Base-by-base conservation (phyloP, 2,888 invertebrate genomes). In the Phragmatobia fuliginosa region DNA sequence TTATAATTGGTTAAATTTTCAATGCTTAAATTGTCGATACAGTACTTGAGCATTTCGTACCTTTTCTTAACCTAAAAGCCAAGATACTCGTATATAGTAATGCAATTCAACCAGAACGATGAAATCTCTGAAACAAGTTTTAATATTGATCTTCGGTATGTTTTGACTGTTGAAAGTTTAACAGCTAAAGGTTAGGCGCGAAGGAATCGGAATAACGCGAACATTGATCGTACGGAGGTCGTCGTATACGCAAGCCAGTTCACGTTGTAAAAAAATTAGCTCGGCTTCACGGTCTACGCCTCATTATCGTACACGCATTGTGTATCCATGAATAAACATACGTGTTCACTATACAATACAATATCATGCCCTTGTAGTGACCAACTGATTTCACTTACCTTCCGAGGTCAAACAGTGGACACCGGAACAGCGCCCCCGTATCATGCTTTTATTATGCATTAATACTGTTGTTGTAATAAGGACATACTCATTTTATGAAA, bases 261-360 rank as follows among this genome's bases (percentile, higher is more conserved):
- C 66, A 61, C 66, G 64, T 52, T 71, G 68, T 68, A 78, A 78
- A 79, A 79, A 80, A 83, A 76, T 78, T 81, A 66, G 80, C 80
- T 80, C 78, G 65, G 72, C 78, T 80, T 82, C 75, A 79, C 74
- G 77, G 72, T 79, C 68, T 67, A 79, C 76, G 76, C 64, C 73
- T 73, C 68, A 72, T 74, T 78, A 76, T 69, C 65, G 67, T 75
- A 80, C 66, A 74, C 65, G 72, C 64, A 25, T 68, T 75, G 68
- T 73, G 52, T 70, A 62, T 70, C 71, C 67, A 75, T 74, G 66
- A 80, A 80, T 72, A 77, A 74, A 74, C 70, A 78, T 78, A 68
- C 63, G 64, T 76, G 71, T 77, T 75, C 71, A 68, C 4, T 60
- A 49, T 63, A 67, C 61, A 68, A 70, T 73, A 62, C 31, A 58